These are phyloP conservation scores for Eutolmus rufibarbis DNA, from an alignment of 2,888 invertebrate species.

Conservation along the genomic window DNA sequence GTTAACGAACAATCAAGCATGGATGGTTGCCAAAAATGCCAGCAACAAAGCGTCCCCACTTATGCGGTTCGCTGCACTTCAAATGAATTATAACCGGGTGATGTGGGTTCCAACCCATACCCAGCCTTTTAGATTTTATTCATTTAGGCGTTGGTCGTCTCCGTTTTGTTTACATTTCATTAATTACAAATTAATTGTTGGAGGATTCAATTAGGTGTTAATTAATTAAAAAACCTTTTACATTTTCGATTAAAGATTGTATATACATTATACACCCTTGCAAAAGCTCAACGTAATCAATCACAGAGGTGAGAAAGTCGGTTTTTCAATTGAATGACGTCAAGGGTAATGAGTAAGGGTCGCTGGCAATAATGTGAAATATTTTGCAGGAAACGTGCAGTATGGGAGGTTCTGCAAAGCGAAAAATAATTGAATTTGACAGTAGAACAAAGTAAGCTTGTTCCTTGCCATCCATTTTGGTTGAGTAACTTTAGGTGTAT, in stretches of 20 bases:
- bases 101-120: background rate
- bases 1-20: background rate
- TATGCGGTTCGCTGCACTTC: slow-evolving; percentile 26
- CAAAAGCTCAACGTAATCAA: background rate
- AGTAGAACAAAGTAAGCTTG: too few species aligned
- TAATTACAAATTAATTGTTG: slow-evolving; percentile 21
- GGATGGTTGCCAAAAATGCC: slow-evolving; percentile 15
- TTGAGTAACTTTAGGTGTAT: too few species aligned
- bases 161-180: slow-evolving; percentile 21
- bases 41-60: slow-evolving; percentile 16
- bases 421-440: too few species aligned
- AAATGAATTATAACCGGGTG: background rate
- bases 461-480: too few species aligned
- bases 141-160: background rate
- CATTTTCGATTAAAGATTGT: background rate
- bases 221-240: background rate
- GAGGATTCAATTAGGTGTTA: slow-evolving; percentile 6
- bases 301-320: background rate
- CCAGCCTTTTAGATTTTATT: too few species aligned
- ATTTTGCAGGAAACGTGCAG: too few species aligned
- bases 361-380: too few species aligned
- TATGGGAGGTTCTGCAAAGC: too few species aligned
- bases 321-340: too few species aligned
- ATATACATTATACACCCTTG: too few species aligned
- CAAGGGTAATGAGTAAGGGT: too few species aligned